Evolutionary conservation across 2,113 vertebrate genomes (phyloP).

Genomic region (Chinchilla lanigera): DNA sequence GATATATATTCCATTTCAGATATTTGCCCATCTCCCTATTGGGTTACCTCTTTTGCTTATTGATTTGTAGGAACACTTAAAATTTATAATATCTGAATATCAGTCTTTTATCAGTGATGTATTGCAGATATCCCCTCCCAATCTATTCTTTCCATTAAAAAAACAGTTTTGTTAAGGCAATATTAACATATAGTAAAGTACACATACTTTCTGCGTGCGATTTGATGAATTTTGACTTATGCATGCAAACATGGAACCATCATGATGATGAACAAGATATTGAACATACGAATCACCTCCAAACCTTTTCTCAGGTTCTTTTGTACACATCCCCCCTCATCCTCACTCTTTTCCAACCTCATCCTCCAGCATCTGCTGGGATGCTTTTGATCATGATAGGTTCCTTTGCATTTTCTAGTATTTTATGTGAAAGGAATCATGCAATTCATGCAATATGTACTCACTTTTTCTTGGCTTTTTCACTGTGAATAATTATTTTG

Average conservation of each 20-base stretch:
- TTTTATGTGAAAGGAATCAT: slow-evolving; percentile 28
- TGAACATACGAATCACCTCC: neutral
- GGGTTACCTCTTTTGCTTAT: neutral
- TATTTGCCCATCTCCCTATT: neutral
- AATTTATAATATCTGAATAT: neutral
- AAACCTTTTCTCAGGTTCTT: neutral
- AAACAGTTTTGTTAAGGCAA: neutral
- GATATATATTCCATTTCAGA: neutral
- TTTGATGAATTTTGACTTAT: slow-evolving; percentile 1
- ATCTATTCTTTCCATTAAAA: neutral
- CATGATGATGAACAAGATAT: neutral
- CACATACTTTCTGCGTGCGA: neutral
- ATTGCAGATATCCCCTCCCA: slow-evolving; percentile 11
- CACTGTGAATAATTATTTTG: neutral
- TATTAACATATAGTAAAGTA: neutral
- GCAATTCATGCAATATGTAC: neutral
- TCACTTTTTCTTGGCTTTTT: slow-evolving; percentile 27
- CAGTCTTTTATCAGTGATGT: neutral
- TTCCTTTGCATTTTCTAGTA: neutral
- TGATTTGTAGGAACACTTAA: neutral
- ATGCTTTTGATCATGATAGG: neutral
- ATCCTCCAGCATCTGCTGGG: neutral
- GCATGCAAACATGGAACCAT: neutral
- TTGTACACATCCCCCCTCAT: neutral
- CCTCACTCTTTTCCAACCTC: neutral